Evolutionary conservation across 2,113 vertebrate species (phyloP).

Genomic region (Alexandromys fortis): DNA sequence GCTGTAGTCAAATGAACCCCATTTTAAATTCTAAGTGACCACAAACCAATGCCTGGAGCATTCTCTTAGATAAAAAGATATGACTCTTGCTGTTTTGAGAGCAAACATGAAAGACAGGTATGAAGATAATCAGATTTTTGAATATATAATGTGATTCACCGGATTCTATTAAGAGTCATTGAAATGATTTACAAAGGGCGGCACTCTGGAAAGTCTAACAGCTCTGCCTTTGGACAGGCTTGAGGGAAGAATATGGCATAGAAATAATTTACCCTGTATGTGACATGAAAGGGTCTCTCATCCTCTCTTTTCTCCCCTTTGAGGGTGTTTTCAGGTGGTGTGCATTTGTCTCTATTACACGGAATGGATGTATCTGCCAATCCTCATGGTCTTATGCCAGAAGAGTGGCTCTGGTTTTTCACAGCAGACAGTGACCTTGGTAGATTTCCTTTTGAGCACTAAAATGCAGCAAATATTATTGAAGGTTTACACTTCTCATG

Average conservation of each 20-base stretch:
- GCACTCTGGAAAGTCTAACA: conserved; percentile 61
- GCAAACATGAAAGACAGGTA: conserved; percentile 74
- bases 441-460: background rate
- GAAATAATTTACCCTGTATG: conserved; percentile 62
- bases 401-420: conserved; percentile 54
- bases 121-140: conserved; percentile 76
- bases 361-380: conserved; percentile 41
- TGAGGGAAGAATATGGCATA: conserved; percentile 64
- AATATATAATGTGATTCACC: conserved; percentile 72
- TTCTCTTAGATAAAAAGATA: conserved; percentile 34
- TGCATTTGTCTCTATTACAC: conserved; percentile 68
- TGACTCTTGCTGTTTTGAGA: conserved; percentile 53
- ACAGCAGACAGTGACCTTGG: background rate
- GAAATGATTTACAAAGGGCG: conserved; percentile 66
- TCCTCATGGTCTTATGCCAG: conserved; percentile 22
- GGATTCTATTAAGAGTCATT: conserved; percentile 58
- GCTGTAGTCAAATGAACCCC: conserved; percentile 6
- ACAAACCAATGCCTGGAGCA: conserved; percentile 62
- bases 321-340: conserved; percentile 49
- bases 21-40: conserved; percentile 41
- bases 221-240: conserved; percentile 58
- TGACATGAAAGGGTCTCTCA: conserved; percentile 53
- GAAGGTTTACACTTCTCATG: background rate
- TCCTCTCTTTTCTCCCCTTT: conserved; percentile 30
- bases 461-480: background rate